A percentile compares a stretch with the other conserved stretches of the same genome.
phyloP scores from a whole-genome alignment of 2,113 vertebrate species.

The Oxygymnocypris stewartii region DNA sequence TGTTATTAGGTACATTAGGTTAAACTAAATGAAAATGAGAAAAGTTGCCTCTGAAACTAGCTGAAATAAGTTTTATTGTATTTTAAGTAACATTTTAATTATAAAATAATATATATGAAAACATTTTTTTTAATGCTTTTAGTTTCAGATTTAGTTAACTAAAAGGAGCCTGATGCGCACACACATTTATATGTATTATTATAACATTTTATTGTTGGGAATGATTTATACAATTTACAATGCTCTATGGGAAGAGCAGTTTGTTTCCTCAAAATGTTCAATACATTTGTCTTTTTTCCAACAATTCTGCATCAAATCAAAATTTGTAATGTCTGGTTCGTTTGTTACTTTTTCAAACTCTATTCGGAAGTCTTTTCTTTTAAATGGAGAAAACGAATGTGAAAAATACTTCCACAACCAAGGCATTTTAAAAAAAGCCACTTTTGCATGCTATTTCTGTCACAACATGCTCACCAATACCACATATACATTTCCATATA shows the following conservation, averaged over 20 bases:
- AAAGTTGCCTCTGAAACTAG: neutral
- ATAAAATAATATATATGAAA: neutral
- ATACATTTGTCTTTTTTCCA: neutral
- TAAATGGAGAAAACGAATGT: neutral
- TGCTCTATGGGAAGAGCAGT: neutral
- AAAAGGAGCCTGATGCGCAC: neutral
- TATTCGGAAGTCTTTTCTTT: neutral
- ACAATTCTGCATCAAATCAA: neutral
- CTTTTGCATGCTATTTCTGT: too few relatives aligned
- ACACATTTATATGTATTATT: neutral
- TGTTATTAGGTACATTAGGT: neutral
- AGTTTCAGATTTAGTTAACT: neutral
- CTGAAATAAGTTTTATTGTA: neutral
- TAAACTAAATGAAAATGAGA: neutral
- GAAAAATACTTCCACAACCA: neutral
- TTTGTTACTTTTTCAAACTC: neutral
- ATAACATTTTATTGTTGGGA: neutral
- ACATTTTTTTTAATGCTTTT: neutral
- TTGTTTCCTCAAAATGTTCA: neutral
- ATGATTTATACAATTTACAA: neutral
- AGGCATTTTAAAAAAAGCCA: neutral
- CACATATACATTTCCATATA: neutral
- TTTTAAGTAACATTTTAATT: neutral
- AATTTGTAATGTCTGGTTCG: neutral
- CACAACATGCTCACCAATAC: neutral